A percentile compares a stretch with the other conserved stretches of the same genome.
Conservation (phyloP, 2,888 invertebrate species). For the Charanyca ferruginea region DNA sequence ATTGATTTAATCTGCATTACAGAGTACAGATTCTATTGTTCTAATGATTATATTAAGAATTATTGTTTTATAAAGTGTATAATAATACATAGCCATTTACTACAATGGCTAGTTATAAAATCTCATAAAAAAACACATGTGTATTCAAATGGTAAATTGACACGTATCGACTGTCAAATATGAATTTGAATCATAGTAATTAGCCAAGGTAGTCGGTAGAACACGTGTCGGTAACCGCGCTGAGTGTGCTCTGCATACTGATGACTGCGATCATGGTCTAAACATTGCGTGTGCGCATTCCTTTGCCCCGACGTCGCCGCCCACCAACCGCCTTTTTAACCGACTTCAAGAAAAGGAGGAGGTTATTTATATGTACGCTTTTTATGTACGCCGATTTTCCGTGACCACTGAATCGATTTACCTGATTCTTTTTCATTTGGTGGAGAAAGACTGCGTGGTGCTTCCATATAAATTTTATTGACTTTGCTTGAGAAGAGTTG, state of each 20-base stretch:
- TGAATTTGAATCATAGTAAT: slow-evolving; percentile 79
- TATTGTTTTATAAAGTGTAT: background rate
- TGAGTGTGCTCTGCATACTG: slow-evolving; percentile 84
- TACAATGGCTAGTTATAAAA: background rate
- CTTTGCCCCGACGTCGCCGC: slow-evolving; percentile 64
- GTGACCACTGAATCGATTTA: background rate
- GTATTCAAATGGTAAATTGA: slow-evolving; percentile 49
- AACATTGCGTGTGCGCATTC: slow-evolving; percentile 86
- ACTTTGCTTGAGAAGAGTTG: no score
- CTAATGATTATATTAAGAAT: background rate
- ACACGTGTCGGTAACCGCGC: slow-evolving; percentile 84
- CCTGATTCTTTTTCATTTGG: no score
- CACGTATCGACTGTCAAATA: slow-evolving; percentile 74
- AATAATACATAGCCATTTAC: background rate
- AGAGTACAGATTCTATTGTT: slow-evolving; percentile 2
- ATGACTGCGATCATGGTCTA: slow-evolving; percentile 73
- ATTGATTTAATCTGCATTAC: no score
- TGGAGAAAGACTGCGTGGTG: no score
- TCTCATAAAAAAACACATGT: slow-evolving; percentile 19
- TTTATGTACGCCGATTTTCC: background rate
- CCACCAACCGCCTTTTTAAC: slow-evolving; percentile 62
- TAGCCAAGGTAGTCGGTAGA: slow-evolving; percentile 80
- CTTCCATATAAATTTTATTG: slow-evolving; percentile 9
- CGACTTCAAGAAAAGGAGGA: background rate
- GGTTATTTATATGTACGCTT: background rate